phyloP scores from a whole-genome alignment of 2,797 vertebrate species.

The Pangasius sanitwongsei region DNA sequence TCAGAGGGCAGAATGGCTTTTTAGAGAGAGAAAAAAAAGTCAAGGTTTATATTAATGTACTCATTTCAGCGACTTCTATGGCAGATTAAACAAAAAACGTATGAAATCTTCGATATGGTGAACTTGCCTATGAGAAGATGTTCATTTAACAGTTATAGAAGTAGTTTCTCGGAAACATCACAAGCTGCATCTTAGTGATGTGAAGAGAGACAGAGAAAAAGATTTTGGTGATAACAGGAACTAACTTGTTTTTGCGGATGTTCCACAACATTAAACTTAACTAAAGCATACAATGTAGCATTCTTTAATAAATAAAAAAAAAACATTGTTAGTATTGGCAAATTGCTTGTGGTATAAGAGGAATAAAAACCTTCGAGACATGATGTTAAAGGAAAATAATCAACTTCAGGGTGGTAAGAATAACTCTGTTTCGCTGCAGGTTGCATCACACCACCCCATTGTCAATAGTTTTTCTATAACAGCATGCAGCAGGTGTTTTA shows the following conservation, averaged over 20 bases:
- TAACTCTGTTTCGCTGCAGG: neutral
- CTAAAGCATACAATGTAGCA: neutral
- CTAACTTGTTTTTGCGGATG: neutral
- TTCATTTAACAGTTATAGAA: neutral
- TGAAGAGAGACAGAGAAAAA: neutral
- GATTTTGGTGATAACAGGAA: neutral
- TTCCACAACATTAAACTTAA: neutral
- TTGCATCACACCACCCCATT: neutral
- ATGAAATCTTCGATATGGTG: neutral
- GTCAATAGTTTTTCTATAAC: neutral
- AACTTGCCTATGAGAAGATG: neutral
- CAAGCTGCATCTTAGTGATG: neutral
- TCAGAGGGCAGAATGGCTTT: neutral
- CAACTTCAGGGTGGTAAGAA: neutral
- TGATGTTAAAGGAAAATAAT: neutral
- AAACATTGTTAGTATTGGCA: neutral
- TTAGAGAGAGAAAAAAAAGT: neutral
- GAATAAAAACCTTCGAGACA: neutral
- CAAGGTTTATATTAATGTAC: neutral
- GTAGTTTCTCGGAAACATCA: neutral
- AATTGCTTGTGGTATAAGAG: neutral
- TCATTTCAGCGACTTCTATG: neutral
- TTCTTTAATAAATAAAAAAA: neutral
- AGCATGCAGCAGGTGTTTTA: neutral
- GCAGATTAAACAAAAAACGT: neutral